phyloP scores from a whole-genome alignment of 1,140 invertebrate genomes.

The Drosophila miranda region DNA sequence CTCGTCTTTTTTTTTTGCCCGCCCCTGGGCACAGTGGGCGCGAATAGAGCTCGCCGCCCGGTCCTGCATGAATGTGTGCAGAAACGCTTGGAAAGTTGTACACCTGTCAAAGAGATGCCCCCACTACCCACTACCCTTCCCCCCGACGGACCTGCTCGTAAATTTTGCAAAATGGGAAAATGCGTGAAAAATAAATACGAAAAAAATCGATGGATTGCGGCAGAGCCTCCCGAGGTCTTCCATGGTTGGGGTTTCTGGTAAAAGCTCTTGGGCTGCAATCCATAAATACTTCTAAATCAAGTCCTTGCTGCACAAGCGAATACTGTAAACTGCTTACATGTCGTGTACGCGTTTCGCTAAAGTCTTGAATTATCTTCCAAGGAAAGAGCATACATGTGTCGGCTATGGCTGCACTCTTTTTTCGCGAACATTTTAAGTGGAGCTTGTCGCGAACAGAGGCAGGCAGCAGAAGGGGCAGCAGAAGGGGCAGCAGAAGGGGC shows the following conservation, averaged over 20 bases:
- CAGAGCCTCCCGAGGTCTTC: slow-evolving; percentile 16
- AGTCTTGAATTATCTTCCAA: no score
- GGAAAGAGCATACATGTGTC: no score
- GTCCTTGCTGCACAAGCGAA: no score
- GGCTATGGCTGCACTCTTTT: no score
- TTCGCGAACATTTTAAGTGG: no score
- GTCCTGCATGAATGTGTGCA: slow-evolving; percentile 16
- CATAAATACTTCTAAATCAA: no score
- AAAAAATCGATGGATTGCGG: slow-evolving; percentile 48
- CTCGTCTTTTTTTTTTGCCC: slow-evolving; percentile 20
- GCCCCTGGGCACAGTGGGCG: slow-evolving; percentile 24
- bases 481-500: background rate
- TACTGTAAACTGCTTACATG: no score
- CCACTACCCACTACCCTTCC: no score
- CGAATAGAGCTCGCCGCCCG: slow-evolving; percentile 9
- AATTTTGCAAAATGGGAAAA: slow-evolving; percentile 20
- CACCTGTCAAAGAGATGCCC: slow-evolving; percentile 16
- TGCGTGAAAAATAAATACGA: slow-evolving; percentile 40
- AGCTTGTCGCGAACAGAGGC: no score
- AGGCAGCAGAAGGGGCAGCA: no score
- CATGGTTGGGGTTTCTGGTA: slow-evolving; percentile 1
- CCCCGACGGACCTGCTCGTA: background rate
- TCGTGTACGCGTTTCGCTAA: no score
- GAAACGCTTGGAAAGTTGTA: slow-evolving; percentile 18
- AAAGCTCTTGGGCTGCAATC: no score